Base-by-base conservation (phyloP, 2,888 invertebrate genomes). In the Melanchra persicariae region DNA sequence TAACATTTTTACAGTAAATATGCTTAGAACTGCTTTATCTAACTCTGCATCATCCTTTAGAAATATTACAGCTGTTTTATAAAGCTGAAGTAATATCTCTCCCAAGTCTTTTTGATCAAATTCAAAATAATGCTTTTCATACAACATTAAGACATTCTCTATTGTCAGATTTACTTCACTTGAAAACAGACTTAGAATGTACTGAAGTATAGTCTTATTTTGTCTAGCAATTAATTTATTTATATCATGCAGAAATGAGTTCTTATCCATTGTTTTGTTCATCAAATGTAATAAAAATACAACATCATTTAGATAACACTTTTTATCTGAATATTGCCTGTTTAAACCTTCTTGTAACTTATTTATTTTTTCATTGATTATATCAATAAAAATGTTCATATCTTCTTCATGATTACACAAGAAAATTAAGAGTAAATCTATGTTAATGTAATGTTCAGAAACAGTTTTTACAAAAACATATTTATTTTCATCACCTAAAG, bases 261-360 rank as follows among this genome's bases (percentile, higher is more conserved):
- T 1, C 0, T 65, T 77, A 40, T 81, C 68, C 19, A 64, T 73
- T 45, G 88, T 88, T 88, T 88, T 91, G 17, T 74, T 87, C 63
- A 86, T 88, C 54, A 92, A 79, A 74, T 90, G 83, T 52, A 86
- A 82, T 62, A 93, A 67, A 77, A 89, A 92, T 47, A 91, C 78
- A 19, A 89, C 90, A 83, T 94, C 90, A 70, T 88, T 81, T 0
- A 93, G 79, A 74, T 89, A 91, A 61, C 90, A 89, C 51, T 77
- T 80, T 81, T 92, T 93, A 79, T 93, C 86, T 57, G 91, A 89
- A 87, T 94, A 94, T 77, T 92, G 92, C 67, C 93, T 91, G 15
- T 80, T 87, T 45, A 89, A 77, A 59, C 91, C 82, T 74, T 91
- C 84, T 77, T 89, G 76, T 51, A 94, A 74, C 65, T 87, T 89